Evolutionary conservation across 2,888 invertebrate genomes (phyloP).

Genomic region (Notodonta ziczac): DNA sequence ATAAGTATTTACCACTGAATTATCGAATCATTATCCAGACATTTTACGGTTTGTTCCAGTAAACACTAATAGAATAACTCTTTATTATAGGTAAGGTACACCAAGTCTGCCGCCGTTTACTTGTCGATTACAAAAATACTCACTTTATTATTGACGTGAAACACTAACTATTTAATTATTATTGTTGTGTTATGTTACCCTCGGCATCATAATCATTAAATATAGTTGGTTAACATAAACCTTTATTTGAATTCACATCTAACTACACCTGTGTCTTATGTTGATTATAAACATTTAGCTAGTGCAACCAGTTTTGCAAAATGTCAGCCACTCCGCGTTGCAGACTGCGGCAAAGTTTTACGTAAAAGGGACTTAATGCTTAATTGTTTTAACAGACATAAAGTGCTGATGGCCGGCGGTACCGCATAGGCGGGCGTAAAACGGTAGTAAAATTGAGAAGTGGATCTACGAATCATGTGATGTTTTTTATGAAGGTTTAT

Average conservation of each 20-base stretch:
- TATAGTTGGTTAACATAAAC: not conserved
- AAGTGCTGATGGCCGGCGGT: constrained; percentile 28
- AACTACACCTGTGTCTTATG: constrained; percentile 47
- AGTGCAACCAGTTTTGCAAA: constrained; percentile 57
- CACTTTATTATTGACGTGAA: not conserved
- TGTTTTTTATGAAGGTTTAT: constrained; percentile 51
- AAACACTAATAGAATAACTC: too few relatives aligned
- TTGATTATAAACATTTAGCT: constrained; percentile 37
- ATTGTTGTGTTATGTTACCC: not conserved
- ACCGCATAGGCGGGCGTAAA: constrained; percentile 36
- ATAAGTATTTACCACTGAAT: too few relatives aligned
- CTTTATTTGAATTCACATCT: constrained; percentile 33
- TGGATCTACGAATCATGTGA: constrained; percentile 45
- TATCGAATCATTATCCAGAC: too few relatives aligned
- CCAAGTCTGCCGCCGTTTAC: too few relatives aligned
- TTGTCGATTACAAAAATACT: too few relatives aligned
- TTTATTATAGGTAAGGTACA: too few relatives aligned
- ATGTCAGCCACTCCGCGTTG: constrained; percentile 54
- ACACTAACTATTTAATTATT: not conserved
- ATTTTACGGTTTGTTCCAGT: too few relatives aligned
- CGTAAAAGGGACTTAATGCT: constrained; percentile 42
- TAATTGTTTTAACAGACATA: constrained; percentile 42
- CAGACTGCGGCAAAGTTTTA: constrained; percentile 43
- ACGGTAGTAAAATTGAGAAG: constrained; percentile 44
- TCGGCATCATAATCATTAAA: not conserved